Base-by-base conservation (phyloP, 2,888 invertebrate genomes). In the Malachius bipustulatus region DNA sequence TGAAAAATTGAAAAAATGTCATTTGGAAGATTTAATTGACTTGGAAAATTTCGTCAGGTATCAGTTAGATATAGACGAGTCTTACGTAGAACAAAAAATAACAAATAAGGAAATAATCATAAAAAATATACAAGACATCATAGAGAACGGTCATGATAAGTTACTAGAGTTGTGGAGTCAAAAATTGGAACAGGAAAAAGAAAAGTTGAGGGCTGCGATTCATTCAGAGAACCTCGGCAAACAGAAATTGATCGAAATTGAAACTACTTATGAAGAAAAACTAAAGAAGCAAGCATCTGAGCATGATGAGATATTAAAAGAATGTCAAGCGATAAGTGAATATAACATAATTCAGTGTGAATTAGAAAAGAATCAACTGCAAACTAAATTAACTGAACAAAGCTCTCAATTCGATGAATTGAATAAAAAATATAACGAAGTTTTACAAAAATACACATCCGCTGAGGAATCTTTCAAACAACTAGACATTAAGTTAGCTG, bases 311-410 rank as follows among this genome's bases (percentile, higher is more conserved):
- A 69, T 70, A 48, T 51, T 70, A 37, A 67, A 67, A 44, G 70
- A 69, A 47, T 68, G 69, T 16, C 69, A 70, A 50, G 64, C 66
- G 37, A 63, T 69, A 42, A 67, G 68, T 35, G 70, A 70, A 50
- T 67, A 67, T 36, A 67, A 62, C 44, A 60, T 70, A 4, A 69
- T 69, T 30, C 64, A 69, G 43, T 61, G 64, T 41, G 70, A 71
- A 48, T 40, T 68, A 14, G 70, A 70, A 47, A 70, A 69, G 39
- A 69, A 67, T 43, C n/a, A n/a, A n/a, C n/a, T n/a, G n/a, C 58
- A 62, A 37, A 55, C 66, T 1, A n/a, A n/a, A n/a, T n/a, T n/a
- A n/a, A n/a, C n/a, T n/a, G n/a, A n/a, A n/a, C n/a, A n/a, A n/a
- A n/a, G n/a, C n/a, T n/a, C n/a, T n/a, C 4, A 33, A 33, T 12